A percentile compares a stretch with the other conserved stretches of the same genome.
phyloP scores from a whole-genome alignment of 2,888 invertebrate species.

The Platerodrilus igneus region DNA sequence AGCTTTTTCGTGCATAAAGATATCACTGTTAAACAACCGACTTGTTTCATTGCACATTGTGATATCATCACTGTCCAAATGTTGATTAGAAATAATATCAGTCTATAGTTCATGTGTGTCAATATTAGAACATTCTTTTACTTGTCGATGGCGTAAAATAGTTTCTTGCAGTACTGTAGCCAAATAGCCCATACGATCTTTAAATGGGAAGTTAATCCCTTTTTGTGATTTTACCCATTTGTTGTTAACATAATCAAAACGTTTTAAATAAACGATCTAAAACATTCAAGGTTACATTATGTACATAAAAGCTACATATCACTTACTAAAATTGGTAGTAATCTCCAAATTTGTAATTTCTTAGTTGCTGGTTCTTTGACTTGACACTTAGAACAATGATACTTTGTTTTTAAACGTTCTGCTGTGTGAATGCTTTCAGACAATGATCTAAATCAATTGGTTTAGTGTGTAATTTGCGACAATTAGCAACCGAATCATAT shows the following conservation, averaged over 20 bases:
- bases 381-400: slow-evolving; percentile 81
- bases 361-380: slow-evolving; percentile 81
- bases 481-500: slow-evolving; percentile 67
- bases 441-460: slow-evolving; percentile 83
- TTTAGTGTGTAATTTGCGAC: slow-evolving; percentile 69
- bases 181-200: slow-evolving; percentile 80
- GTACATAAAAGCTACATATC: slow-evolving; percentile 1
- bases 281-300: slow-evolving; percentile 23
- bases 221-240: slow-evolving; percentile 95
- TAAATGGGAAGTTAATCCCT: slow-evolving; percentile 83
- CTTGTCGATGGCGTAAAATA: slow-evolving; percentile 58
- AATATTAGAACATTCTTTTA: background rate
- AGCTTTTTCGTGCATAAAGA: slow-evolving; percentile 4
- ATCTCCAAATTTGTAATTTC: slow-evolving; percentile 85
- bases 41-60: slow-evolving; percentile 16
- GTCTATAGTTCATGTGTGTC: too few species aligned
- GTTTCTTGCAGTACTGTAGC: slow-evolving; percentile 78
- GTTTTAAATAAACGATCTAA: slow-evolving; percentile 86
- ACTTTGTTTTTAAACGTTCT: slow-evolving; percentile 80
- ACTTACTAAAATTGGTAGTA: slow-evolving; percentile 79
- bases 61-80: slow-evolving; percentile 11
- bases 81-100: slow-evolving; percentile 5
- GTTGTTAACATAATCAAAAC: slow-evolving; percentile 85
- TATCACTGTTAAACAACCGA: slow-evolving; percentile 14
- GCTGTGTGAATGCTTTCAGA: slow-evolving; percentile 82